phyloP scores from a whole-genome alignment of 2,113 vertebrate genomes.

The Actenoides hombroni region DNA sequence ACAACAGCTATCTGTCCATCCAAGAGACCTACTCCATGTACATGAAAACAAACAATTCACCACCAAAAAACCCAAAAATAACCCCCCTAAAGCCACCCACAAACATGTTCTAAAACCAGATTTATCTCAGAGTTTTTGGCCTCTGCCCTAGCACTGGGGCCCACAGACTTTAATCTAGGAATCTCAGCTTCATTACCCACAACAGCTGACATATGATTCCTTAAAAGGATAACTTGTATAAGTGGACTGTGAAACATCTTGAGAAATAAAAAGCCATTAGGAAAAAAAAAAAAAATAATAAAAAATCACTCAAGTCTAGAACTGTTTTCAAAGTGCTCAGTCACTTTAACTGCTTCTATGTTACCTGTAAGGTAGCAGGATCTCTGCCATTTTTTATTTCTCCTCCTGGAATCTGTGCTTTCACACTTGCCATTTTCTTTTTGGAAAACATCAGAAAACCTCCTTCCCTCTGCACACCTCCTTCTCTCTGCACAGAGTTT shows the following conservation, averaged over 20 bases:
- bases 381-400: constrained; percentile 68
- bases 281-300: background rate
- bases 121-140: background rate
- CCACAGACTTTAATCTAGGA: background rate
- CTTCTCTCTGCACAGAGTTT: constrained; percentile 65
- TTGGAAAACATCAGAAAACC: constrained; percentile 87
- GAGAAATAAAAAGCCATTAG: background rate
- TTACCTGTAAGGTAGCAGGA: constrained; percentile 78
- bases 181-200: background rate
- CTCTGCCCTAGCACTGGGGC: background rate
- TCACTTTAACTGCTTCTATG: background rate
- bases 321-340: background rate
- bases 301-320: background rate
- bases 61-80: background rate
- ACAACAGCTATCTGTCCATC: background rate
- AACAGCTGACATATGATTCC: background rate
- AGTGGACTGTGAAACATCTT: background rate
- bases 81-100: background rate
- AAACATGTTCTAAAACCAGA: background rate
- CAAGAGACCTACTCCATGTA: background rate
- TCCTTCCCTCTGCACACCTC: constrained; percentile 78
- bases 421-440: constrained; percentile 82
- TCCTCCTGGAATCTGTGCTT: constrained; percentile 33
- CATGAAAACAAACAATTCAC: background rate
- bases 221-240: background rate